A percentile compares a stretch with the other conserved stretches of the same genome.
These are phyloP conservation scores for Dipodomys spectabilis DNA, from an alignment of 2,113 vertebrate species.

Conservation along the genomic window DNA sequence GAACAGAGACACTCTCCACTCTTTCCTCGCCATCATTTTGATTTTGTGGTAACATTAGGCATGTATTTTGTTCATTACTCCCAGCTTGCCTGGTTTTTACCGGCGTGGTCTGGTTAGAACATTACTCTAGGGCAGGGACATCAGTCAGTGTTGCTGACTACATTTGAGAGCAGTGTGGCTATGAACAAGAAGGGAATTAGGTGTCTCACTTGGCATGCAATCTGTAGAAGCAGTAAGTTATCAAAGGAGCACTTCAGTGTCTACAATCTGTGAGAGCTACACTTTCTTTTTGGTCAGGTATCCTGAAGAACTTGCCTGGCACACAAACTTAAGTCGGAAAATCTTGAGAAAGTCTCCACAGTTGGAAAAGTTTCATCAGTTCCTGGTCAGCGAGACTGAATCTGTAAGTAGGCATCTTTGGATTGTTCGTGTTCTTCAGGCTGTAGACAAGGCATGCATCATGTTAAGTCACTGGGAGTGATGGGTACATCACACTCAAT, in stretches of 20 bases:
- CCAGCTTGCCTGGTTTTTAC: too few species aligned
- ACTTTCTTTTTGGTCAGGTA: conserved; percentile 89
- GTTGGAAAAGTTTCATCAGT: conserved; percentile 97
- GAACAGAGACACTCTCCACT: too few species aligned
- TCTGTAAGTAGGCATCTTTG: conserved; percentile 89
- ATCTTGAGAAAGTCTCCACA: conserved; percentile 96
- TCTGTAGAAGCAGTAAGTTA: too few species aligned
- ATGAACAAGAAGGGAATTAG: neutral
- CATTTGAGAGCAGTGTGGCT: rapidly evolving
- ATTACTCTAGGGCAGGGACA: rapidly evolving
- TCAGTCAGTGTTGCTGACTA: rapidly evolving
- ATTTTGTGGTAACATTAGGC: rapidly evolving
- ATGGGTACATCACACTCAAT: neutral
- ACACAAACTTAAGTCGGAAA: conserved; percentile 98
- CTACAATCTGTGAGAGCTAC: neutral
- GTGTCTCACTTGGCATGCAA: rapidly evolving
- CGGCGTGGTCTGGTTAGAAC: rapidly evolving
- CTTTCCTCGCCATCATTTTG: rapidly evolving
- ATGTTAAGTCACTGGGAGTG: rapidly evolving
- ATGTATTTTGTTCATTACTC: rapidly evolving
- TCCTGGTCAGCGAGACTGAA: conserved; percentile 97
- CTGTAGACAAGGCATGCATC: rapidly evolving
- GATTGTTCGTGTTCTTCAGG: neutral
- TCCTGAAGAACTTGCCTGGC: conserved; percentile 98
- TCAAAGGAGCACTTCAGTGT: neutral